Evolutionary conservation across 2,888 invertebrate genomes (phyloP).

Genomic region (Scaptomyza reducta): DNA sequence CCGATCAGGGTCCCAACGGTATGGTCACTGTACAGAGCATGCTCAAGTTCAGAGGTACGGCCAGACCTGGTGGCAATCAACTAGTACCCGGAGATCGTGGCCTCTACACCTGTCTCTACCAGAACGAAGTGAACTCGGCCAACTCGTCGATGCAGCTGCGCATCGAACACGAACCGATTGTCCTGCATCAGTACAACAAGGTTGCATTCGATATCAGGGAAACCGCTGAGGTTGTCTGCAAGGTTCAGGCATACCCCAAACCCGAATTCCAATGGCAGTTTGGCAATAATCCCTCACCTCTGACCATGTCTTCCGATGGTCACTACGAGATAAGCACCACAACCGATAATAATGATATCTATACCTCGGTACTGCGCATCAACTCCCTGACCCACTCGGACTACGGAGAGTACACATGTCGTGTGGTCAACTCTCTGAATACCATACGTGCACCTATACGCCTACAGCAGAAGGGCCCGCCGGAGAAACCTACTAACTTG

Average conservation of each 20-base stretch:
- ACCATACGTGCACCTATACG: constrained; percentile 90
- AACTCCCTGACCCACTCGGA: constrained; percentile 91
- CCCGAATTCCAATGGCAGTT: constrained; percentile 97
- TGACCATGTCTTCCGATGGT: constrained; percentile 92
- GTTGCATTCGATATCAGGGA: constrained; percentile 94
- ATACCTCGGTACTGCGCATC: constrained; percentile 90
- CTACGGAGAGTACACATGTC: constrained; percentile 96
- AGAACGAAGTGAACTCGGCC: constrained; percentile 94
- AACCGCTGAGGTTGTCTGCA: constrained; percentile 93
- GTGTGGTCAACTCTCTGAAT: constrained; percentile 93
- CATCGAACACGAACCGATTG: constrained; percentile 96
- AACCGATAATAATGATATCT: constrained; percentile 93
- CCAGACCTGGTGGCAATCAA: constrained; percentile 90
- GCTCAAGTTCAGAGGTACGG: constrained; percentile 91
- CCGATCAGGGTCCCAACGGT: constrained; percentile 90
- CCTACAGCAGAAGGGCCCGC: constrained; percentile 93
- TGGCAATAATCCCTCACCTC: constrained; percentile 89
- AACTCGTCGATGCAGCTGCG: constrained; percentile 95
- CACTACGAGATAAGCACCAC: constrained; percentile 94
- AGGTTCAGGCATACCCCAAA: constrained; percentile 95
- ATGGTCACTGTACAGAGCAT: constrained; percentile 93
- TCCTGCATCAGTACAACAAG: constrained; percentile 93
- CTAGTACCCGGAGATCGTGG: constrained; percentile 93
- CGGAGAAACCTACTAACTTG: constrained; percentile 91
- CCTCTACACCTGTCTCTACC: constrained; percentile 93